Evolutionary conservation across 2,113 vertebrate species (phyloP).

Genomic region (Salvelinus namaycush): DNA sequence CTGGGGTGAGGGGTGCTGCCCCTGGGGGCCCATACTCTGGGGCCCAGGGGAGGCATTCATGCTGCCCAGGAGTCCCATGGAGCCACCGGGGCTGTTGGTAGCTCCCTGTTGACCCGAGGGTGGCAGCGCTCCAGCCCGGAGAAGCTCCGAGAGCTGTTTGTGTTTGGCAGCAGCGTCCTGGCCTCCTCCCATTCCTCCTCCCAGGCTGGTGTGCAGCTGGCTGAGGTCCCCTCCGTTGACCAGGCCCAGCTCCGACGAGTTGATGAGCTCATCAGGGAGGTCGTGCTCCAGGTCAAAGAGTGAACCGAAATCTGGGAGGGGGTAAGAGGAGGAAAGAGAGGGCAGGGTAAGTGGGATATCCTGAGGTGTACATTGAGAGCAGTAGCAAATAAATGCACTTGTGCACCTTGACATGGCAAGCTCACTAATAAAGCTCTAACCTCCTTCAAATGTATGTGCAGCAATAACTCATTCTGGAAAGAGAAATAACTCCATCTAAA

Average conservation of each 20-base stretch:
- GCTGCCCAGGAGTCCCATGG: constrained; percentile 69
- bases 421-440: neutral
- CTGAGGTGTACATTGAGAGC: neutral
- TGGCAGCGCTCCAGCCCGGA: constrained; percentile 80
- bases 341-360: neutral
- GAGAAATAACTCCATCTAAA: neutral
- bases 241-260: constrained; percentile 87
- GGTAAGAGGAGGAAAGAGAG: neutral
- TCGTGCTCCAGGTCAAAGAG: constrained; percentile 97
- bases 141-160: constrained; percentile 94
- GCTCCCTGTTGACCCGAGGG: constrained; percentile 67
- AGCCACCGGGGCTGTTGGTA: constrained; percentile 69
- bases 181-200: constrained; percentile 60
- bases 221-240: constrained; percentile 88
- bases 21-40: constrained; percentile 63
- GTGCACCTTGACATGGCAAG: neutral
- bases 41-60: constrained; percentile 54
- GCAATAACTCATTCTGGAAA: neutral
- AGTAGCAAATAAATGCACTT: neutral
- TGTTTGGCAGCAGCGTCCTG: constrained; percentile 97
- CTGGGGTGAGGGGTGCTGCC: constrained; percentile 52
- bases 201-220: constrained; percentile 87
- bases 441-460: neutral
- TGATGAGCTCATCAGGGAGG: constrained; percentile 97
- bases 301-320: constrained; percentile 88